These are phyloP conservation scores for Cotesia congregata DNA, from an alignment of 2,888 invertebrate species.

Conservation along the genomic window DNA sequence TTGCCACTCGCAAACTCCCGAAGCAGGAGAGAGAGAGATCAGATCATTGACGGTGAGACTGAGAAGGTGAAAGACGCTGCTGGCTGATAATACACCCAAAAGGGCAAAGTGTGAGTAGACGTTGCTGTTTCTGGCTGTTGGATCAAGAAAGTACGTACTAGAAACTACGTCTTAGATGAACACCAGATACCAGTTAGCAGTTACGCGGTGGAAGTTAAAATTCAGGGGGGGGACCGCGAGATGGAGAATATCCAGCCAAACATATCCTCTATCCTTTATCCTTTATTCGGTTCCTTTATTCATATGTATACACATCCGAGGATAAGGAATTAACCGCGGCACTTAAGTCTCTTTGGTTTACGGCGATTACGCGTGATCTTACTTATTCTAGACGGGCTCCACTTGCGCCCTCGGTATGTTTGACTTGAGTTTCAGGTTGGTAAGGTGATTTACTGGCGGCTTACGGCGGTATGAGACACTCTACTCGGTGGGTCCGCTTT, in stretches of 20 bases:
- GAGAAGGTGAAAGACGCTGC: slow-evolving; percentile 27
- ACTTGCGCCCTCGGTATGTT: slow-evolving; percentile 56
- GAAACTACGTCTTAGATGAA: slow-evolving; percentile 50
- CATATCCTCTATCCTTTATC: too few species aligned
- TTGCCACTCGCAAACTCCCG: slow-evolving; percentile 43
- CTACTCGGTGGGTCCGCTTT: slow-evolving; percentile 51
- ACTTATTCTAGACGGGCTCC: slow-evolving; percentile 43
- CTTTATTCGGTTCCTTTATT: too few species aligned
- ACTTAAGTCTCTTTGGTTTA: slow-evolving; percentile 67
- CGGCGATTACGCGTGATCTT: slow-evolving; percentile 65
- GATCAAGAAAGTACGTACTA: too few species aligned
- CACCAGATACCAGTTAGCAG: slow-evolving; percentile 44
- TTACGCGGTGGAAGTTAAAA: slow-evolving; percentile 66
- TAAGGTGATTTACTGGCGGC: slow-evolving; percentile 61
- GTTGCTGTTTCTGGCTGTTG: too few species aligned
- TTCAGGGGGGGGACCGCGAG: slow-evolving; percentile 57
- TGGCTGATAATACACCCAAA: slow-evolving; percentile 11
- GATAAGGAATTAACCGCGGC: slow-evolving; percentile 47
- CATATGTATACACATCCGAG: slow-evolving; percentile 44
- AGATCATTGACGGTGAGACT: slow-evolving; percentile 43
- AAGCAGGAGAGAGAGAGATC: slow-evolving; percentile 24
- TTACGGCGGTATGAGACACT: slow-evolving; percentile 57
- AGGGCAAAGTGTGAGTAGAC: slow-evolving; percentile 13
- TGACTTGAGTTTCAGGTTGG: slow-evolving; percentile 65
- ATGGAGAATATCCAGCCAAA: too few species aligned